A percentile compares a stretch with the other conserved stretches of the same genome.
Evolutionary conservation across 2,797 vertebrate genomes (phyloP).

Genomic region (Hydrocynus forskahlii): DNA sequence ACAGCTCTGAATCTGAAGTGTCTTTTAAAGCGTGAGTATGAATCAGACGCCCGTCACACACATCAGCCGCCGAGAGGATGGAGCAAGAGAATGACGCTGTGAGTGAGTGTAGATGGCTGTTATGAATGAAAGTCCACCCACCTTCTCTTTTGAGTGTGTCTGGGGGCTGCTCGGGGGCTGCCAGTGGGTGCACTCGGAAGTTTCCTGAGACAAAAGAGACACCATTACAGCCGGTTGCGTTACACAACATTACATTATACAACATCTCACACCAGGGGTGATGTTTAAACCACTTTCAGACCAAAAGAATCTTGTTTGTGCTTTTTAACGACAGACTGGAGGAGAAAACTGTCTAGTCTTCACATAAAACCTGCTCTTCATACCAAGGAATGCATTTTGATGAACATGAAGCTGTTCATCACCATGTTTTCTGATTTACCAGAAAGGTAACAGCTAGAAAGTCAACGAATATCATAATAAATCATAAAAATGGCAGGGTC

Average conservation of each 20-base stretch:
- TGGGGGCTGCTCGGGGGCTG: conserved; percentile 64
- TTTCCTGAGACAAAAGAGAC: conserved; percentile 66
- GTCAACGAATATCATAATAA: too few species aligned
- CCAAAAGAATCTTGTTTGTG: too few species aligned
- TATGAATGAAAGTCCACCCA: conserved; percentile 37
- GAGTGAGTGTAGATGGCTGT: background rate
- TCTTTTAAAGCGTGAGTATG: too few species aligned
- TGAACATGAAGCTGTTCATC: too few species aligned
- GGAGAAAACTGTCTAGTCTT: too few species aligned
- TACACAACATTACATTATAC: background rate
- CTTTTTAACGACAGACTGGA: too few species aligned
- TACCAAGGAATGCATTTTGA: background rate
- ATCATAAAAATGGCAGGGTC: background rate
- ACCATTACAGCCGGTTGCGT: background rate
- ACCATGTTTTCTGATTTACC: too few species aligned
- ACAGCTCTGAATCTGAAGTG: too few species aligned
- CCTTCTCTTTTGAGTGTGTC: conserved; percentile 75
- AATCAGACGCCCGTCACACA: background rate
- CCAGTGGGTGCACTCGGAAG: conserved; percentile 74
- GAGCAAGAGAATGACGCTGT: background rate
- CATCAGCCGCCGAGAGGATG: background rate
- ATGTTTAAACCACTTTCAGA: too few species aligned
- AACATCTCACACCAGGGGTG: background rate
- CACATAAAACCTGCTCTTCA: background rate
- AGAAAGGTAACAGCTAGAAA: too few species aligned